Percentiles rank a stretch among this genome's conserved stretches.
Conservation (phyloP, 1,140 invertebrate genomes). For the Ganaspis sp. region DNA sequence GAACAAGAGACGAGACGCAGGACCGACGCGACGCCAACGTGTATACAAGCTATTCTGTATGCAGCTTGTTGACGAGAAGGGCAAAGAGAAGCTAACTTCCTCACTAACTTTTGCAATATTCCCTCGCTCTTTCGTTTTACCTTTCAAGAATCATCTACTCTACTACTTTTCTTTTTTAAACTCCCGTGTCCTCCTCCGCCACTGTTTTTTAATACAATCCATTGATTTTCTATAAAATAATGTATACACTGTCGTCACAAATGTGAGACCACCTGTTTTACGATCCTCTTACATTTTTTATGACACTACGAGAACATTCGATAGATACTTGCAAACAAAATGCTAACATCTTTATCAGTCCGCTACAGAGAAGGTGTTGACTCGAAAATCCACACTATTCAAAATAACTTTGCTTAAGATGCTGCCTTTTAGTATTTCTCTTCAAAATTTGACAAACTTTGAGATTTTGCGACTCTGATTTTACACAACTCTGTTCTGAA, state of each 20-base stretch:
- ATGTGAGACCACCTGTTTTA: slow-evolving; percentile 13
- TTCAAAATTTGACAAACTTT: too few relatives aligned
- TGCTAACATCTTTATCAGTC: too few relatives aligned
- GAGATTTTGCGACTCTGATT: not conserved
- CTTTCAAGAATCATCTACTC: slow-evolving; percentile 44
- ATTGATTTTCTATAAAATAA: slow-evolving; percentile 12
- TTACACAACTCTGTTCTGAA: not conserved
- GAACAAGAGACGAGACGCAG: slow-evolving; percentile 37
- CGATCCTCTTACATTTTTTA: slow-evolving; percentile 8
- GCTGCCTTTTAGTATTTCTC: too few relatives aligned
- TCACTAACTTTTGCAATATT: slow-evolving; percentile 57
- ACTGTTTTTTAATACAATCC: slow-evolving; percentile 34
- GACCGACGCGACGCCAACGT: slow-evolving; percentile 26
- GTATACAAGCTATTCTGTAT: slow-evolving; percentile 55
- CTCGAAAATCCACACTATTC: too few relatives aligned
- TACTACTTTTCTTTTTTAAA: slow-evolving; percentile 32
- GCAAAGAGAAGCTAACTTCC: slow-evolving; percentile 46
- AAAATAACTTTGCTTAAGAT: too few relatives aligned
- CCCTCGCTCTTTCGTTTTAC: slow-evolving; percentile 49
- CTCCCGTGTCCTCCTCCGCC: not conserved
- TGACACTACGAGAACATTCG: slow-evolving; percentile 48
- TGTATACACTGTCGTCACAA: not conserved
- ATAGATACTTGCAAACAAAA: slow-evolving; percentile 37
- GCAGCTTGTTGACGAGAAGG: slow-evolving; percentile 51
- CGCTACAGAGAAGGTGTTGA: too few relatives aligned